A percentile compares a stretch with the other conserved stretches of the same genome.
Conservation (phyloP, 53 echinoderm and acorn worm genomes). For the Arbacia lixula region DNA sequence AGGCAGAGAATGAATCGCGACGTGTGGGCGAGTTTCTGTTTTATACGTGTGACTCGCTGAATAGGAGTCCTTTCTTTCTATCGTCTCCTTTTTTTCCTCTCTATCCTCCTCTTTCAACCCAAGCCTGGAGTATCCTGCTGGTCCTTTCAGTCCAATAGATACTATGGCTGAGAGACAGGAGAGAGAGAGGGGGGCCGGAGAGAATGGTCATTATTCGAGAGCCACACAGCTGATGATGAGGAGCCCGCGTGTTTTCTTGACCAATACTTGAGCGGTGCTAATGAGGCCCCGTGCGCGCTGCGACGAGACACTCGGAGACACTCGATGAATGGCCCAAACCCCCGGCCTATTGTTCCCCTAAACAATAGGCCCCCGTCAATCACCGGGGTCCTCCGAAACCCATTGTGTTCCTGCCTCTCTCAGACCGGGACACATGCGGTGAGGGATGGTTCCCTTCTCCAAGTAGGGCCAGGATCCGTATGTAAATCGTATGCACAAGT, state of each 20-base stretch:
- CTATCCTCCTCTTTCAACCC: too few species aligned
- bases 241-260: conserved; percentile 41
- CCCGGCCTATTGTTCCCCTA: conserved; percentile 30
- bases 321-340: conserved; percentile 16
- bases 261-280: conserved; percentile 48
- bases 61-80: background rate
- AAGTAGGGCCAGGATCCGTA: conserved; percentile 39
- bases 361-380: conserved; percentile 41
- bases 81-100: background rate
- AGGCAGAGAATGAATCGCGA: background rate
- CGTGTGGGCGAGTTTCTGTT: conserved; percentile 1
- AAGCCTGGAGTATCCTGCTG: conserved; percentile 33
- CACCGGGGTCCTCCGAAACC: background rate
- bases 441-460: conserved; percentile 12
- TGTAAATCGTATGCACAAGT: conserved; percentile 53
- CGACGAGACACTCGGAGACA: conserved; percentile 10
- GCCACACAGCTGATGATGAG: conserved; percentile 40
- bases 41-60: conserved; percentile 23
- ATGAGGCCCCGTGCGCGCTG: conserved; percentile 43
- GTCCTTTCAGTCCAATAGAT: background rate
- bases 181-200: background rate
- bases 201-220: conserved; percentile 35
- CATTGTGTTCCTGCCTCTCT: background rate
- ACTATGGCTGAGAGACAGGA: conserved; percentile 17
- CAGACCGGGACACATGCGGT: conserved; percentile 31